These are phyloP conservation scores for Microctenopoma stevenorrisi DNA, from an alignment of 2,797 vertebrate genomes.

Conservation along the genomic window DNA sequence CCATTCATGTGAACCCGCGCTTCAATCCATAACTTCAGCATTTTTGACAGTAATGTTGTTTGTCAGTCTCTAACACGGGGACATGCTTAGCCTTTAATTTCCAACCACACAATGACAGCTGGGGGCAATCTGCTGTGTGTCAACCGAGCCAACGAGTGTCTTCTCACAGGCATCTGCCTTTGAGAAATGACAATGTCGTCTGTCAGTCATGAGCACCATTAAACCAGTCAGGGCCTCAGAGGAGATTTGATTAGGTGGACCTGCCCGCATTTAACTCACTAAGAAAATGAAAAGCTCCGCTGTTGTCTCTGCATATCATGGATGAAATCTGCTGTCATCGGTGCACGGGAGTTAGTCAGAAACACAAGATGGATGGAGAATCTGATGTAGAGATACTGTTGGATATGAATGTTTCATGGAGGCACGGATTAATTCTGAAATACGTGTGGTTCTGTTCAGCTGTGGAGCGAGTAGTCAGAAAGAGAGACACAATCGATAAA, in stretches of 20 bases:
- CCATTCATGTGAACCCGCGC: slow-evolving; percentile 30
- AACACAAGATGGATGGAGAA: slow-evolving; percentile 39
- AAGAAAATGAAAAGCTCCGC: slow-evolving; percentile 60
- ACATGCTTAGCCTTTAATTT: slow-evolving; percentile 44
- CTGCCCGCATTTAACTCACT: slow-evolving; percentile 57
- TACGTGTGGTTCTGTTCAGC: slow-evolving; percentile 14
- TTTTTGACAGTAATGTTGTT: slow-evolving; percentile 53
- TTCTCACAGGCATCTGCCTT: slow-evolving; percentile 56
- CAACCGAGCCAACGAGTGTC: slow-evolving; percentile 41
- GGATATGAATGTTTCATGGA: slow-evolving; percentile 11
- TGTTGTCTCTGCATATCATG: slow-evolving; percentile 54
- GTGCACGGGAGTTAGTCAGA: slow-evolving; percentile 30
- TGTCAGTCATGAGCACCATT: slow-evolving; percentile 68
- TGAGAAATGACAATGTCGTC: slow-evolving; percentile 74
- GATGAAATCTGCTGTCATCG: slow-evolving; percentile 60
- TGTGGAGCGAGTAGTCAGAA: slow-evolving; percentile 11
- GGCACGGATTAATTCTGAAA: slow-evolving; percentile 22
- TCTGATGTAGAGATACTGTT: slow-evolving; percentile 11
- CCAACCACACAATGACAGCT: slow-evolving; percentile 53
- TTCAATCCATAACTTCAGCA: slow-evolving; percentile 55
- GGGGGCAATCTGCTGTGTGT: slow-evolving; percentile 47
- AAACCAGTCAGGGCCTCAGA: slow-evolving; percentile 44
- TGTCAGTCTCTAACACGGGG: slow-evolving; percentile 57
- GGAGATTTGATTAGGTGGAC: slow-evolving; percentile 67
- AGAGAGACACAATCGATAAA: slow-evolving; percentile 38